phyloP scores from a whole-genome alignment of 2,797 vertebrate genomes.

The Botia kubotai region DNA sequence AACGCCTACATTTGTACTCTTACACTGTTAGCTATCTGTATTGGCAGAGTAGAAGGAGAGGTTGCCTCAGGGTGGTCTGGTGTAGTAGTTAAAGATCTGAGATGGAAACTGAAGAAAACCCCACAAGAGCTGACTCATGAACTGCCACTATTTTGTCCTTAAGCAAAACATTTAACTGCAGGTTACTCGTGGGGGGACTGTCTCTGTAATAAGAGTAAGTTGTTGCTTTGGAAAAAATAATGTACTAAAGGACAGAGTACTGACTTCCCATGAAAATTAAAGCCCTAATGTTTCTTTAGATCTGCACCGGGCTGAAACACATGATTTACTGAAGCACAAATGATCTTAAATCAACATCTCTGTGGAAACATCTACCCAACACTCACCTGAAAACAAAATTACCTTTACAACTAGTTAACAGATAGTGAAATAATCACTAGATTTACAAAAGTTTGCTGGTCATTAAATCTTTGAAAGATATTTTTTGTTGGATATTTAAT shows the following conservation, averaged over 20 bases:
- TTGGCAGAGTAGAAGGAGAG: background rate
- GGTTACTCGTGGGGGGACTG: background rate
- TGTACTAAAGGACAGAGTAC: background rate
- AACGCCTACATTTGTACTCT: background rate
- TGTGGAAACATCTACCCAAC: background rate
- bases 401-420: no score
- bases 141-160: background rate
- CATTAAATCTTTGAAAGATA: no score
- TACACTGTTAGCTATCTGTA: background rate
- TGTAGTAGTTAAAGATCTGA: slow-evolving; percentile 6
- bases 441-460: no score
- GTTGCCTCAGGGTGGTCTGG: background rate
- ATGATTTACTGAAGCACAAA: background rate
- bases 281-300: background rate
- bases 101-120: background rate
- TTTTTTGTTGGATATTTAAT: no score
- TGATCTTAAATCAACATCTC: background rate
- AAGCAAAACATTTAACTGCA: slow-evolving; percentile 8
- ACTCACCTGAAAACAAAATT: no score
- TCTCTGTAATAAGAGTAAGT: background rate
- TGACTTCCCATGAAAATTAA: background rate
- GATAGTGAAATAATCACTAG: no score
- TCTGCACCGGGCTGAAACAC: background rate
- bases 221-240: background rate
- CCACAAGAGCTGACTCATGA: background rate